Evolutionary conservation across 1,140 invertebrate species (phyloP), one percentile per base, ranked within the genome.

Genomic region (Hyphantria cunea): DNA sequence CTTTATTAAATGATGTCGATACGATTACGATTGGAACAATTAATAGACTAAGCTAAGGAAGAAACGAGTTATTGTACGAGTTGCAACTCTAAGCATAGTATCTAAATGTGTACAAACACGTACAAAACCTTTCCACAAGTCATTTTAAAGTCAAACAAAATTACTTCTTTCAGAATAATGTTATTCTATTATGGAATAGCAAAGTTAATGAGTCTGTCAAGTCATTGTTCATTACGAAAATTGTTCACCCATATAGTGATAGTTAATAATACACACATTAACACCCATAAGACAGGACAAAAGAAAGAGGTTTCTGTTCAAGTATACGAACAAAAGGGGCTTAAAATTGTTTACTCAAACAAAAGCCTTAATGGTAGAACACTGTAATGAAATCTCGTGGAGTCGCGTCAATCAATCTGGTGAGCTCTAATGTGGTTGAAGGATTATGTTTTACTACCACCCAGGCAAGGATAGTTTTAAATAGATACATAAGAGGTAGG

Each of bases 401-500:
- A 49, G 15, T 33, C 59, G 32, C 73, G 68, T 76, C 68, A 49
- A 72, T 76, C 70, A 72, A 64, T 64, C 2, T 52, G 33, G 44
- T 60, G 49, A 47, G 33, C 56, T 47, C 39, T 60, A 66, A 66
- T 48, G 50, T 49, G 47, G 37, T 37, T 17, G 60, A 47, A 50
- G 61, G 64, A 63, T 56, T 54, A 63, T 55, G 52, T 59, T 58
- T 55, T 37, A 17, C 44, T 41, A 9, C 15, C 32, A 50, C 48
- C 50, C 17, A 25, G 17, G 5, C 1, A 25, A 25, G 17, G 45
- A 55, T n/a, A n/a, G n/a, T n/a, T n/a, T 48, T 65, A 48, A 65
- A 53, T 65, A 37, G 53, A 65, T n/a, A n/a, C n/a, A n/a, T n/a
- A n/a, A n/a, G n/a, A n/a, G n/a, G n/a, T n/a, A n/a, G n/a, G n/a